Percentiles rank a stretch among this genome's conserved stretches.
Conservation (phyloP, 2,113 vertebrate species). For the Chaetorhynchus papuensis region DNA sequence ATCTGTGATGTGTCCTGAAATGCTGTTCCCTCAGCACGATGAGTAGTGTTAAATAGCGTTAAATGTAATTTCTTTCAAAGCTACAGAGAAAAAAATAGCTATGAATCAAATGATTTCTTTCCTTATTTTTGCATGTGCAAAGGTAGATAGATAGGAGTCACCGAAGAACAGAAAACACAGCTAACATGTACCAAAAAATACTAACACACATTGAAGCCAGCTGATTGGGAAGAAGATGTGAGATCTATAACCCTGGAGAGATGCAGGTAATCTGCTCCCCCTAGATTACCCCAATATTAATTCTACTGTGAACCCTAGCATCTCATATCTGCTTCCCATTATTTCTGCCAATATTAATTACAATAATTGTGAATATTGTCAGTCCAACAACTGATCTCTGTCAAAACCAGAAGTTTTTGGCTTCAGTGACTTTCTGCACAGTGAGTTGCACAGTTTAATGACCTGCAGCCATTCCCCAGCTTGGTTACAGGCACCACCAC, state of each 20-base stretch:
- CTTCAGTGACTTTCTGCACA: neutral
- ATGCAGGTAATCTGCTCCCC: neutral
- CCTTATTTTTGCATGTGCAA: neutral
- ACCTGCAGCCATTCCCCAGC: neutral
- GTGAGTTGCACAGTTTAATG: neutral
- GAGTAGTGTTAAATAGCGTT: neutral
- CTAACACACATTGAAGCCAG: neutral
- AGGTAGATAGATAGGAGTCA: neutral
- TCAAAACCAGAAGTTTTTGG: neutral
- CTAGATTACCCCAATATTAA: neutral
- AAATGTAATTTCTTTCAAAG: neutral
- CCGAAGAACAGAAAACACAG: neutral
- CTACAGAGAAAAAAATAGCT: neutral
- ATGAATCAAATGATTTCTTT: neutral
- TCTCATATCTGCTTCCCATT: neutral
- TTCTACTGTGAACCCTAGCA: neutral
- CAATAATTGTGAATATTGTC: neutral
- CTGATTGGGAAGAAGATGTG: neutral
- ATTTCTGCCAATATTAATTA: neutral
- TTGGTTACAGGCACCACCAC: neutral
- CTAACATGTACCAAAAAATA: neutral
- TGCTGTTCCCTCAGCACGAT: neutral
- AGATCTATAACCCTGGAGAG: neutral
- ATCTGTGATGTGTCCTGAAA: neutral
- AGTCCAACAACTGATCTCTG: neutral